Conservation (phyloP, 1,140 invertebrate genomes). For the Patella vulgata region DNA sequence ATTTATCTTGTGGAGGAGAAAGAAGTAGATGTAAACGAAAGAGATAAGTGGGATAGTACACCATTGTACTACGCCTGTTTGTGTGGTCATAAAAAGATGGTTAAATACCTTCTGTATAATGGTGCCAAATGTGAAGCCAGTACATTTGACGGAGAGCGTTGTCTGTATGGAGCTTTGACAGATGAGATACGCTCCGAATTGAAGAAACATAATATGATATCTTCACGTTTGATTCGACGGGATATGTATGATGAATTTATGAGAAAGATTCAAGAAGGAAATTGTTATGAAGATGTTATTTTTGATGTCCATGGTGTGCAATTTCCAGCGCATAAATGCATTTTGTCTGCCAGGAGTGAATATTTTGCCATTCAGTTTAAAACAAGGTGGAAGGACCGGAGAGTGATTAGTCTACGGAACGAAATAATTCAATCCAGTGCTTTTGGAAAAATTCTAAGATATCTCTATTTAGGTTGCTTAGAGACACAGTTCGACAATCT, state of each 20-base stretch:
- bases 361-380: constrained; percentile 68
- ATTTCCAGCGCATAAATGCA: constrained; percentile 67
- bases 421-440: constrained; percentile 50
- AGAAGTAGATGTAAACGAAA: constrained; percentile 69
- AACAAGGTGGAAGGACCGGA: constrained; percentile 64
- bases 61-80: constrained; percentile 73
- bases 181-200: constrained; percentile 69
- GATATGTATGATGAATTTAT: constrained; percentile 71
- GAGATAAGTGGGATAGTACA: constrained; percentile 72
- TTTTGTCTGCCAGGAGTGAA: constrained; percentile 65
- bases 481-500: constrained; percentile 62
- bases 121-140: constrained; percentile 72
- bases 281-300: constrained; percentile 65
- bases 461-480: constrained; percentile 54
- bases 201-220: constrained; percentile 68
- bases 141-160: constrained; percentile 73
- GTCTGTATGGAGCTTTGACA: constrained; percentile 72
- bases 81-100: constrained; percentile 71
- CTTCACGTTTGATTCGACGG: constrained; percentile 66
- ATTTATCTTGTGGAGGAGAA: constrained; percentile 70
- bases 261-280: constrained; percentile 65
- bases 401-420: constrained; percentile 60
- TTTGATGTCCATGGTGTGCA: constrained; percentile 65
- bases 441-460: too few relatives aligned
- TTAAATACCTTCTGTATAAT: constrained; percentile 69